Conservation (phyloP, 2,113 vertebrate species). For the Clinocottus analis region DNA sequence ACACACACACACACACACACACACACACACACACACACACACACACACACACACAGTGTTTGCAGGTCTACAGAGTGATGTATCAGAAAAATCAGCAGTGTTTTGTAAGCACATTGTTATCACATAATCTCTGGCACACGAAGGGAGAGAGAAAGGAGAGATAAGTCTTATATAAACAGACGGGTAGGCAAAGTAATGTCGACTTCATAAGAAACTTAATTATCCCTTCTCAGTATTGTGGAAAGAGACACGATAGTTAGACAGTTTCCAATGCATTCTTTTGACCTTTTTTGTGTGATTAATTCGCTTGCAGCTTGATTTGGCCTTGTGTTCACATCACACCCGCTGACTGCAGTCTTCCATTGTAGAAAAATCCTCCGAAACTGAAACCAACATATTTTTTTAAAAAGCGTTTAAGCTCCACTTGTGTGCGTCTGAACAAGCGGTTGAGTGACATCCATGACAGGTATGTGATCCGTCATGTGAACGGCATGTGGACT, state of each 20-base stretch:
- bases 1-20: constrained; percentile 1
- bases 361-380: background rate
- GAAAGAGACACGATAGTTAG: background rate
- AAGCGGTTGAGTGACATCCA: background rate
- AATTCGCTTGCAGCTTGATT: constrained; percentile 1
- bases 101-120: constrained; percentile 36
- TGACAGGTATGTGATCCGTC: constrained; percentile 31
- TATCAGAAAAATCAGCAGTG: background rate
- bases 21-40: background rate
- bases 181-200: background rate
- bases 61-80: background rate
- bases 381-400: background rate
- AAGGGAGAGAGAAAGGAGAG: constrained; percentile 21
- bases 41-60: background rate
- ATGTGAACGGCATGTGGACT: constrained; percentile 25
- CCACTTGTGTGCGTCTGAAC: background rate
- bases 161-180: constrained; percentile 30
- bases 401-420: background rate
- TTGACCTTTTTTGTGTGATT: background rate
- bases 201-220: background rate
- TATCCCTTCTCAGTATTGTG: background rate
- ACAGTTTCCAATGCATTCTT: background rate
- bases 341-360: background rate
- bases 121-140: constrained; percentile 37
- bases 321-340: background rate